Evolutionary conservation across 2,113 vertebrate genomes (phyloP).

Genomic region (Chaetodon auriga): DNA sequence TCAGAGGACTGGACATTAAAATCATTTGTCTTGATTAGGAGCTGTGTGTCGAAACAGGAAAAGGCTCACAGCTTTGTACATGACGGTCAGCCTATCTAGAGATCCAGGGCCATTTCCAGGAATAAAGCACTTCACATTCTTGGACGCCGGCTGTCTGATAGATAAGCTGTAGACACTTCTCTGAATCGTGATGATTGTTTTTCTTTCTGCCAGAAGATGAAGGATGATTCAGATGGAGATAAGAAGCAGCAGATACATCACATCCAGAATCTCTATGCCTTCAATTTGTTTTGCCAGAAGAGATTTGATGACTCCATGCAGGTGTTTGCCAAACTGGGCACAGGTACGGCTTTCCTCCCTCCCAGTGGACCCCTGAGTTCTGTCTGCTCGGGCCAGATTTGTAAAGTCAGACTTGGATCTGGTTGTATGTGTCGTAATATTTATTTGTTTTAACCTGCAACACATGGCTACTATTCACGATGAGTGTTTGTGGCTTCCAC

Average conservation of each 20-base stretch:
- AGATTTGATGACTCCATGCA: slow-evolving; percentile 99
- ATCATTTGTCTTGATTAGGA: slow-evolving; percentile 43
- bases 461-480: neutral
- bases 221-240: slow-evolving; percentile 96
- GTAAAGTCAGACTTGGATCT: neutral
- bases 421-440: neutral
- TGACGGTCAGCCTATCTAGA: neutral
- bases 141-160: neutral
- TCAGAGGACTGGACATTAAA: slow-evolving; percentile 20
- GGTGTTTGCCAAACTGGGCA: slow-evolving; percentile 97
- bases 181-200: neutral
- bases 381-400: neutral
- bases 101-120: slow-evolving; percentile 7
- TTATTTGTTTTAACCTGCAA: neutral
- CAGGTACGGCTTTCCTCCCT: slow-evolving; percentile 85
- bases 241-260: slow-evolving; percentile 97
- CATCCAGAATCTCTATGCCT: slow-evolving; percentile 98
- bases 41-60: slow-evolving; percentile 6
- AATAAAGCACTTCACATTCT: neutral
- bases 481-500: neutral
- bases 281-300: slow-evolving; percentile 99
- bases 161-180: neutral
- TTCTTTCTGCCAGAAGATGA: slow-evolving; percentile 90
- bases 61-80: slow-evolving; percentile 8
- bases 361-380: neutral